A percentile compares a stretch with the other conserved stretches of the same genome.
phyloP scores from a whole-genome alignment of 2,113 vertebrate genomes.

The Ariopsis seemanni region DNA sequence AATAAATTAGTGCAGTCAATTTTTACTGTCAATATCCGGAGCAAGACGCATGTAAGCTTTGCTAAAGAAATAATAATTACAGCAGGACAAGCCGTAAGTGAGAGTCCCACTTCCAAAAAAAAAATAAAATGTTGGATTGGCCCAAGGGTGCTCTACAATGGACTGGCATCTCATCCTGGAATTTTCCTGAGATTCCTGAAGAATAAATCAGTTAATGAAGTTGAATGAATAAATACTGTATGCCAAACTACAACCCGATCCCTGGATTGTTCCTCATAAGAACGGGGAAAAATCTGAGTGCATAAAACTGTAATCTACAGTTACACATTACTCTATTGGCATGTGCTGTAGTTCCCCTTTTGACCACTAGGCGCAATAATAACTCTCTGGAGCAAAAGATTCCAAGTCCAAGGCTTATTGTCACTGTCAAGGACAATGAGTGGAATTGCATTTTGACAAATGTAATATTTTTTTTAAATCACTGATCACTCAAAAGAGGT shows the following conservation, averaged over 20 bases:
- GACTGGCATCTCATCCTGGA: neutral
- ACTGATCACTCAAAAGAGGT: neutral
- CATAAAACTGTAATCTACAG: neutral
- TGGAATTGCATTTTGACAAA: too few relatives aligned
- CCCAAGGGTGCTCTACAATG: neutral
- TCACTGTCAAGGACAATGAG: neutral
- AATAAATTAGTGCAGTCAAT: neutral
- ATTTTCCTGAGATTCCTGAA: neutral
- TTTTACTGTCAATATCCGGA: too few relatives aligned
- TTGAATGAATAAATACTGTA: neutral
- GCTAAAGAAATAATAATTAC: neutral
- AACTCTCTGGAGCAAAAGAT: neutral
- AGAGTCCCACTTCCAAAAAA: too few relatives aligned
- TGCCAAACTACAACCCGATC: neutral
- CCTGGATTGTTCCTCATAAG: neutral
- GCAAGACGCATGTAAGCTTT: neutral
- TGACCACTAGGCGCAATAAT: too few relatives aligned
- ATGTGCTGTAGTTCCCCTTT: neutral
- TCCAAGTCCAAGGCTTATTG: neutral
- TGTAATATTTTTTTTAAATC: neutral
- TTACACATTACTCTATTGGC: neutral
- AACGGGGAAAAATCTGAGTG: neutral
- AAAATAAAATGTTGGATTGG: neutral
- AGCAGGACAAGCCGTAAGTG: neutral
- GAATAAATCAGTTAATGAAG: neutral